Percentiles rank a stretch among this genome's conserved stretches.
These are phyloP conservation scores for Drosophila kokeensis DNA, from an alignment of 2,888 invertebrate genomes.

Conservation along the genomic window DNA sequence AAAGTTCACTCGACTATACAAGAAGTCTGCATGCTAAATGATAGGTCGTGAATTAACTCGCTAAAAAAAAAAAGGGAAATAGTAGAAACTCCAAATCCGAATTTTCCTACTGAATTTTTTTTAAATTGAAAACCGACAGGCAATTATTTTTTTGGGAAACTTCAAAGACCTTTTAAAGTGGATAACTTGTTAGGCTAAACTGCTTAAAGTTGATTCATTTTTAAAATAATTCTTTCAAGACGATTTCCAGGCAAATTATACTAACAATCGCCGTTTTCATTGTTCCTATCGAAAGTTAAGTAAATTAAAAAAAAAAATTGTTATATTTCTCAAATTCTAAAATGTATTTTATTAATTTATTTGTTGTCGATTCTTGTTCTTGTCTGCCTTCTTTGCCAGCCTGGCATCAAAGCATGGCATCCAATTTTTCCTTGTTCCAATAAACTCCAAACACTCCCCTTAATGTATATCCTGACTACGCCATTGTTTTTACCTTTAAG, in stretches of 20 bases:
- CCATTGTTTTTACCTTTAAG: constrained; percentile 32
- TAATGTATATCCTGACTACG: background rate
- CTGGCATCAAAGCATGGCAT: background rate
- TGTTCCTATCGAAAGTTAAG: background rate
- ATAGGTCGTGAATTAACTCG: background rate
- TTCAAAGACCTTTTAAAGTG: background rate
- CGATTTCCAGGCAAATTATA: background rate
- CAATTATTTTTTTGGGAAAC: background rate
- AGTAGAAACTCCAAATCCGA: too few species aligned
- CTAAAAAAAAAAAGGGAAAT: background rate
- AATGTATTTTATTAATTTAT: background rate
- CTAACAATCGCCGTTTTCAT: background rate
- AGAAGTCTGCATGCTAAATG: background rate
- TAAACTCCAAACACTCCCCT: background rate
- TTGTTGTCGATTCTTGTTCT: background rate
- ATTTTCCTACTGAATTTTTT: too few species aligned
- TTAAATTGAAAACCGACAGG: too few species aligned
- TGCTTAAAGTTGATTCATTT: background rate
- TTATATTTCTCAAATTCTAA: too few species aligned
- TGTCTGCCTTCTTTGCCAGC: background rate
- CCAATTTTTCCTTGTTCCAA: background rate
- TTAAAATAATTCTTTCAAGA: background rate
- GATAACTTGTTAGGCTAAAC: background rate
- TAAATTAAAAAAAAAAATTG: too few species aligned
- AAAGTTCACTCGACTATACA: background rate